Percentiles rank a stretch among this genome's conserved stretches.
Evolutionary conservation across 1,140 invertebrate species (phyloP).

Genomic region (Melipona quadrifasciata): DNA sequence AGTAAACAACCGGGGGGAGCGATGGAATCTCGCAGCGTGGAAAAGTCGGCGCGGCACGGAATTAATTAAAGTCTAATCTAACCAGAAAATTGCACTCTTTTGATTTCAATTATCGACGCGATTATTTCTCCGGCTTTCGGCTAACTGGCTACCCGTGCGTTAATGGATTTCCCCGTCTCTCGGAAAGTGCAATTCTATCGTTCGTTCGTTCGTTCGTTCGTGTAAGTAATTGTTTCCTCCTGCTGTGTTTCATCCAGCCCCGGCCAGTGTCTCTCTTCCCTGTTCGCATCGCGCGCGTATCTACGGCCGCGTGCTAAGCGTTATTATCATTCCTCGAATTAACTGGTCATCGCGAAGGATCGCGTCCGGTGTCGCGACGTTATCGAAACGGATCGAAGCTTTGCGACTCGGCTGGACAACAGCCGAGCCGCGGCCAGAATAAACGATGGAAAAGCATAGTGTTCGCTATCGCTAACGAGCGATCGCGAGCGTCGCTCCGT

Average conservation of each 20-base stretch:
- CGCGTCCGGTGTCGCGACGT: not conserved
- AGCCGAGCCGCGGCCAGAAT: not conserved
- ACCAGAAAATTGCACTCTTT: not conserved
- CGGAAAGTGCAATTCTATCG: not conserved
- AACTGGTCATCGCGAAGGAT: constrained; percentile 15
- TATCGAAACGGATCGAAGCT: not conserved
- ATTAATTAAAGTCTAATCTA: not conserved
- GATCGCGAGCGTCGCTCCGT: constrained; percentile 1
- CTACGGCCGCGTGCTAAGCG: too few relatives aligned
- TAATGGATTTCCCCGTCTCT: constrained; percentile 16
- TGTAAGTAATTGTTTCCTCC: constrained; percentile 24
- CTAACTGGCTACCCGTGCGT: not conserved
- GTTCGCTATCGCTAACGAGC: constrained; percentile 56
- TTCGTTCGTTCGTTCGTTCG: constrained; percentile 14
- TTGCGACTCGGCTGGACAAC: constrained; percentile 8
- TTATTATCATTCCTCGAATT: constrained; percentile 17
- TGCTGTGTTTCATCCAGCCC: too few relatives aligned
- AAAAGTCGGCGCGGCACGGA: not conserved
- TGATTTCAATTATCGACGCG: constrained; percentile 14
- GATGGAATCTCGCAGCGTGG: not conserved
- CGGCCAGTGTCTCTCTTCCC: too few relatives aligned
- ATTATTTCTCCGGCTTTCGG: constrained; percentile 24
- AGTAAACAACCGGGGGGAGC: not conserved
- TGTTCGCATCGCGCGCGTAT: not conserved
- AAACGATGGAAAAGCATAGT: constrained; percentile 28